These are phyloP conservation scores for Gallinago paraguaiae DNA, from an alignment of 2,113 vertebrate species.

Conservation along the genomic window DNA sequence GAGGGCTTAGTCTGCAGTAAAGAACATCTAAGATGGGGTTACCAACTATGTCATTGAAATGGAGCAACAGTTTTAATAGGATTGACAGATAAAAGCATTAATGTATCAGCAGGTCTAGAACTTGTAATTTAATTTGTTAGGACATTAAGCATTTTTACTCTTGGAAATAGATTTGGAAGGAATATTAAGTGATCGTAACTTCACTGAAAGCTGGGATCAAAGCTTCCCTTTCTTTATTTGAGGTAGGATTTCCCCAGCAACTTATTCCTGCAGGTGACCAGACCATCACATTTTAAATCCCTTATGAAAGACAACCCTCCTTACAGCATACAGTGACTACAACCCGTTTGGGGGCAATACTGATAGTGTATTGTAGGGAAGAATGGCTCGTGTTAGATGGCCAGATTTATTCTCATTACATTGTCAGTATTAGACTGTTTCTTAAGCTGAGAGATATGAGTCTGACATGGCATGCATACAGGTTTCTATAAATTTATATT, in stretches of 20 bases:
- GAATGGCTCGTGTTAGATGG: background rate
- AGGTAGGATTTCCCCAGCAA: background rate
- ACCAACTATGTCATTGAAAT: background rate
- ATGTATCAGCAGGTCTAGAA: background rate
- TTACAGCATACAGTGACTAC: background rate
- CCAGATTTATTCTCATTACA: background rate
- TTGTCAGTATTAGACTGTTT: background rate
- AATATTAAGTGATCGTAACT: background rate
- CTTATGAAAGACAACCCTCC: background rate
- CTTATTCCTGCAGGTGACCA: background rate
- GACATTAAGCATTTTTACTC: background rate
- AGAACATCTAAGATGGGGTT: background rate
- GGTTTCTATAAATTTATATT: background rate
- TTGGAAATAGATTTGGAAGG: background rate
- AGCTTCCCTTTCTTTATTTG: background rate
- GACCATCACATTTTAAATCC: background rate
- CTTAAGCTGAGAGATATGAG: background rate
- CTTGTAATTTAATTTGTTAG: background rate
- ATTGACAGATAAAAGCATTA: background rate
- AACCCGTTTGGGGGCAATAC: background rate
- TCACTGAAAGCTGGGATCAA: background rate
- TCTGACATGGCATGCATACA: rapidly evolving
- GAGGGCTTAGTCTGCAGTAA: background rate
- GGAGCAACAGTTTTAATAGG: background rate
- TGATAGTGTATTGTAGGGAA: background rate